Percentiles rank a stretch among this genome's conserved stretches.
Evolutionary conservation across 2,888 invertebrate species (phyloP).

Genomic region (Diachrysia chrysitis): DNA sequence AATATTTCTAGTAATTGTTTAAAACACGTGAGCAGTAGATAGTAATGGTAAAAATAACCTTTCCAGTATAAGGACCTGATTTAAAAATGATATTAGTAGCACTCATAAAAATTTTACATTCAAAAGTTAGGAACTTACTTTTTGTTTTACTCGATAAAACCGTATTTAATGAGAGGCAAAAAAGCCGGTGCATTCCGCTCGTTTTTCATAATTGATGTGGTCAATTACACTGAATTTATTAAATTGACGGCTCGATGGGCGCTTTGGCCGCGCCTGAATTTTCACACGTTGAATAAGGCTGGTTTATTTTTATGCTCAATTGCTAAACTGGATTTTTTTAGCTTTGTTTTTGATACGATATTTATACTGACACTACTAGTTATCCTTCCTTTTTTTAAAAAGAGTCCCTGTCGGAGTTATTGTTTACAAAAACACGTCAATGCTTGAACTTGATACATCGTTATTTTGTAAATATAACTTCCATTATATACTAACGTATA

Average conservation of each 20-base stretch:
- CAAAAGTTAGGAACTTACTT: background rate
- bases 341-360: background rate
- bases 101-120: too few relatives aligned
- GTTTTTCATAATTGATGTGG: background rate
- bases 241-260: background rate
- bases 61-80: too few relatives aligned
- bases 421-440: background rate
- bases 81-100: too few relatives aligned
- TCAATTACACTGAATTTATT: background rate
- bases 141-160: too few relatives aligned
- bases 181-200: background rate
- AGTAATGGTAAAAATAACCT: too few relatives aligned
- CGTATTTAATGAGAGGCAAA: background rate
- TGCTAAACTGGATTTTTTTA: background rate
- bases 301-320: background rate
- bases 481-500: background rate
- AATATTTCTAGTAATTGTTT: too few relatives aligned
- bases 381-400: background rate
- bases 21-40: too few relatives aligned
- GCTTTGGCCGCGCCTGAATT: background rate
- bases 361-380: background rate
- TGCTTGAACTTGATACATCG: background rate
- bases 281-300: background rate
- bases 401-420: background rate
- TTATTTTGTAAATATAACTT: background rate